Conservation (phyloP, 1,140 invertebrate species). For the Drosophila novamexicana region DNA sequence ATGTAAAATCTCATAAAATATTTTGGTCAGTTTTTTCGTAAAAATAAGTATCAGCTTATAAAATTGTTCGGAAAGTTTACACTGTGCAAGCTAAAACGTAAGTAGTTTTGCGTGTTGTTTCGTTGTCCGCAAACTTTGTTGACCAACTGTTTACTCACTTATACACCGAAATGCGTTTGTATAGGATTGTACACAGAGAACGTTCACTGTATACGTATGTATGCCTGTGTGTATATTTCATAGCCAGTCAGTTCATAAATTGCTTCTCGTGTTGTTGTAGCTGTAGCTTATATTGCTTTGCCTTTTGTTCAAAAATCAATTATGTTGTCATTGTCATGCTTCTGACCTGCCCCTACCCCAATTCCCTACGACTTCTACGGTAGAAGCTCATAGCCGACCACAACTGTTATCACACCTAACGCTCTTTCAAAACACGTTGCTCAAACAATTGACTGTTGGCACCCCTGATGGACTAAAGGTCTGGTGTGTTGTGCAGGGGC, state of each 20-base stretch:
- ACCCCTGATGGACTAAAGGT: conserved; percentile 27
- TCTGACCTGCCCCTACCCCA: conserved; percentile 58
- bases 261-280: conserved; percentile 46
- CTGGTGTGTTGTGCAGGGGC: neutral
- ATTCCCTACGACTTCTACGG: neutral
- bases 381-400: conserved; percentile 40
- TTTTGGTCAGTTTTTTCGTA: neutral
- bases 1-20: conserved; percentile 7
- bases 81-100: conserved; percentile 56
- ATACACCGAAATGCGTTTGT: conserved; percentile 14
- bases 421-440: conserved; percentile 81
- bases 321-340: conserved; percentile 82
- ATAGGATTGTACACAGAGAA: neutral
- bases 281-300: conserved; percentile 64
- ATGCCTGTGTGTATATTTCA: conserved; percentile 8
- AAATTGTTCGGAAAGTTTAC: conserved; percentile 57
- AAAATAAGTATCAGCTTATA: conserved; percentile 55
- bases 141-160: conserved; percentile 45
- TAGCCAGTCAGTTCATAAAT: conserved; percentile 70
- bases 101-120: conserved; percentile 71
- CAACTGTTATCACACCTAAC: conserved; percentile 79
- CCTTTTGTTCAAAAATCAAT: conserved; percentile 80
- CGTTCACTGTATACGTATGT: conserved; percentile 1
- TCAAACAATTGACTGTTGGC: conserved; percentile 80
- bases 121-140: conserved; percentile 65